Evolutionary conservation across 2,888 invertebrate genomes (phyloP).

Genomic region (Caradrina kadenii): DNA sequence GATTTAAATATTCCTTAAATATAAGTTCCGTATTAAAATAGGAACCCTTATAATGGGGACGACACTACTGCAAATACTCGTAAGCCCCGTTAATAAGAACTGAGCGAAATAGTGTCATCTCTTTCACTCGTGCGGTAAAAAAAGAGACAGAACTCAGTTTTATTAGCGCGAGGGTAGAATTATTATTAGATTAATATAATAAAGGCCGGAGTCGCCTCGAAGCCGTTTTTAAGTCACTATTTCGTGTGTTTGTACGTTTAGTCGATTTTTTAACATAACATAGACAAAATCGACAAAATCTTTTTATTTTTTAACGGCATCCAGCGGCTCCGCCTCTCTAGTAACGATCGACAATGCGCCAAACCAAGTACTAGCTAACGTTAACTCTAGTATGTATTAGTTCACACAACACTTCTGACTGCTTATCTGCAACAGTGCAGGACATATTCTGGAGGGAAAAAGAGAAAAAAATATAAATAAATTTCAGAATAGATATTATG

Average conservation of each 20-base stretch:
- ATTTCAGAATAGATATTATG: background rate
- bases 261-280: constrained; percentile 52
- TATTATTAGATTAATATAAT: constrained; percentile 54
- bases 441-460: constrained; percentile 72
- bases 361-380: constrained; percentile 72
- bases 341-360: constrained; percentile 82
- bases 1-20: constrained; percentile 53
- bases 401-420: constrained; percentile 79
- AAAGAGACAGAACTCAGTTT: constrained; percentile 40
- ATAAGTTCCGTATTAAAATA: constrained; percentile 55
- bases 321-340: constrained; percentile 52
- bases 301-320: background rate
- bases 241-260: constrained; percentile 33
- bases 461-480: constrained; percentile 27
- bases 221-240: constrained; percentile 33
- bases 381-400: constrained; percentile 71
- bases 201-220: constrained; percentile 55
- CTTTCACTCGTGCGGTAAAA: constrained; percentile 25
- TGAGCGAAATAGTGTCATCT: constrained; percentile 39
- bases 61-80: constrained; percentile 47
- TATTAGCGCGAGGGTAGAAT: constrained; percentile 40
- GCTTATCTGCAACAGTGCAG: constrained; percentile 76
- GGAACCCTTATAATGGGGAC: constrained; percentile 56
- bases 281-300: constrained; percentile 57
- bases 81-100: constrained; percentile 38